phyloP scores from a whole-genome alignment of 1,140 invertebrate genomes.

The Procambarus clarkii region DNA sequence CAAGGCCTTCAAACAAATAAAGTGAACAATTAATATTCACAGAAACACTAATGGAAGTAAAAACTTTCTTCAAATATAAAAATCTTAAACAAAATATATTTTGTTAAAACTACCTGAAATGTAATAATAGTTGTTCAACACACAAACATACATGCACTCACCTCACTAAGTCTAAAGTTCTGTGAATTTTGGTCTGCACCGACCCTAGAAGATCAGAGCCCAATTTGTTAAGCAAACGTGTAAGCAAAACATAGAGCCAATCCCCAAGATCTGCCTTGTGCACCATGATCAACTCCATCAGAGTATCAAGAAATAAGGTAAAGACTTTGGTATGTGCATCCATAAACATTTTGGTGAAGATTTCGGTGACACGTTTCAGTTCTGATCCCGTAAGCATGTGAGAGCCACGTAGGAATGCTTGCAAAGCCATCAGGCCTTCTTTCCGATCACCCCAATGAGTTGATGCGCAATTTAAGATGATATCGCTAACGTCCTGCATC shows the following conservation, averaged over 20 bases:
- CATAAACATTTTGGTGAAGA: slow-evolving; percentile 97
- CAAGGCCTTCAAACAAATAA: no score
- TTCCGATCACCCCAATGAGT: slow-evolving; percentile 94
- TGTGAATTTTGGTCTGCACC: slow-evolving; percentile 91
- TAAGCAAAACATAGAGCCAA: slow-evolving; percentile 92
- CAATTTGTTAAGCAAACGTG: slow-evolving; percentile 88
- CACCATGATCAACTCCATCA: slow-evolving; percentile 90
- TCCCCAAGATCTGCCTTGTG: slow-evolving; percentile 91
- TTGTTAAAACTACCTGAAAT: not conserved
- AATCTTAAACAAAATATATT: not conserved
- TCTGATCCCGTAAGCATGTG: slow-evolving; percentile 83
- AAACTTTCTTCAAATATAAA: no score
- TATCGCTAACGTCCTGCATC: slow-evolving; percentile 88
- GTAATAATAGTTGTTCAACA: no score
- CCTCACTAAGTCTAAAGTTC: slow-evolving; percentile 90
- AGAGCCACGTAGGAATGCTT: slow-evolving; percentile 84
- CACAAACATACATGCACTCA: slow-evolving; percentile 75
- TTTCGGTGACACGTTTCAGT: slow-evolving; percentile 88
- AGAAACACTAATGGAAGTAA: no score
- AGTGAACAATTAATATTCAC: no score
- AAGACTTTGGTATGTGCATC: slow-evolving; percentile 97
- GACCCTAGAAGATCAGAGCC: slow-evolving; percentile 93
- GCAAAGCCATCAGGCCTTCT: slow-evolving; percentile 90
- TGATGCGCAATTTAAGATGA: slow-evolving; percentile 90
- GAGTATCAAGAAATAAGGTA: slow-evolving; percentile 92